Evolutionary conservation across 2,888 invertebrate genomes (phyloP), one percentile per base, ranked within the genome.

Genomic region (Andrena praecox): DNA sequence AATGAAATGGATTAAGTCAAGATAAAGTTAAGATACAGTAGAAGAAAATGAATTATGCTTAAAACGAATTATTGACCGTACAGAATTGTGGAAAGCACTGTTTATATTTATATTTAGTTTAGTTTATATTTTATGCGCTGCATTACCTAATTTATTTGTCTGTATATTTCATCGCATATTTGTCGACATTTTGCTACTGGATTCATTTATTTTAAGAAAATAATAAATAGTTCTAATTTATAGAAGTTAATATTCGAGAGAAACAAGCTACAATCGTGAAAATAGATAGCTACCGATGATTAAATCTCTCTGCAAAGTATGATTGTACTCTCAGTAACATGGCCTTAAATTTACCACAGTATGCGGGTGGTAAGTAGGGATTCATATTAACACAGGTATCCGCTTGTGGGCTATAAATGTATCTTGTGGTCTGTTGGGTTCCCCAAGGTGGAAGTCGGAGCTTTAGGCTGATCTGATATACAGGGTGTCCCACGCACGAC

Each of bases 301-400:
- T 52, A 35, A 35, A 8, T 60, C 50, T 8, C 24, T 16, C 48
- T 8, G 24, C n/a, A 35, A 52, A 52, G 33, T 63, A 27, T 42
- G 16, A 42, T 16, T 1, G 16, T 27, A 33, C 33, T 52, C 48
- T 76, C 50, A 74, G 66, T 67, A 70, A 60, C 27, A 70, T 70
- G 29, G 50, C 56, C 70, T 31, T 50, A 52, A 74, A 74, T 80
- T 80, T 70, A 33, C 54, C 54, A 59, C 62, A 70, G 50, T 69
- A 73, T 73, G 73, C 48, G 52, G 62, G 50, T n/a, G 20, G 24
- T 60, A 70, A 70, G 52, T 72, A 54, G 63, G 52, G 24, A 12
- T 16, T 63, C 52, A 33, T 35, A 50, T 31, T 72, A 63, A 33
- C 52, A 52, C 27, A 71, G 60, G 71, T 62, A 24, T 62, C 62